These are phyloP conservation scores for Drosophila obscura DNA, from an alignment of 1,140 invertebrate genomes.

Conservation along the genomic window DNA sequence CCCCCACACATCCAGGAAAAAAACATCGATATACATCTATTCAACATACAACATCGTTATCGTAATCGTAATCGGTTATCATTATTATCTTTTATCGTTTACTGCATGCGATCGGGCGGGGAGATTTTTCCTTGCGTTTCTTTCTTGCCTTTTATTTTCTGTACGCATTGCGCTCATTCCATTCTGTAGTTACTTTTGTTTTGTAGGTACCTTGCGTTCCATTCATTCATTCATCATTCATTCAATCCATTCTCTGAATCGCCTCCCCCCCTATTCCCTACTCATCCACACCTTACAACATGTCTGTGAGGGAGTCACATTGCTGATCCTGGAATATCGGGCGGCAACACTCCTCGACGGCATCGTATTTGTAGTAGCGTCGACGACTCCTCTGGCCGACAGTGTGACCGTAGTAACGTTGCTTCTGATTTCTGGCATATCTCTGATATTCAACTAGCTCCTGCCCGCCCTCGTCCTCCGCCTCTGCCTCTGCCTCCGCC, in stretches of 20 bases:
- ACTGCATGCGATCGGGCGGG: slow-evolving; percentile 4
- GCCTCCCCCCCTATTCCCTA: not conserved
- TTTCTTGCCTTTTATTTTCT: not conserved
- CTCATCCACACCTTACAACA: slow-evolving; percentile 50
- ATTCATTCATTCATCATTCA: slow-evolving; percentile 10
- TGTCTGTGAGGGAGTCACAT: slow-evolving; percentile 67
- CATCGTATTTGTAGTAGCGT: slow-evolving; percentile 68
- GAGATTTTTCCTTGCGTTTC: no score
- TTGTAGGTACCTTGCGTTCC: slow-evolving; percentile 73
- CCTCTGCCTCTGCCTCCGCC: not conserved
- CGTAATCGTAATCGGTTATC: slow-evolving; percentile 14
- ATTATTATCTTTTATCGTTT: slow-evolving; percentile 26
- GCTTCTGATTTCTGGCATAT: slow-evolving; percentile 10
- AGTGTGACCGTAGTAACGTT: slow-evolving; percentile 5
- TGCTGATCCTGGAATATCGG: slow-evolving; percentile 75
- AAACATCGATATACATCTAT: slow-evolving; percentile 49
- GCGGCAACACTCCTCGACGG: slow-evolving; percentile 75
- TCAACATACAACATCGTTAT: slow-evolving; percentile 24
- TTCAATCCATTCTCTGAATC: not conserved
- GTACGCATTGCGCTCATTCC: no score
- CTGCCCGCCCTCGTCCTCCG: not conserved
- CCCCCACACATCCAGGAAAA: slow-evolving; percentile 7
- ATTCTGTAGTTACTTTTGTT: slow-evolving; percentile 48
- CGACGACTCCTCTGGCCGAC: slow-evolving; percentile 34
- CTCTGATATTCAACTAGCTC: slow-evolving; percentile 15